A percentile compares a stretch with the other conserved stretches of the same genome.
These are phyloP conservation scores for Sepiola atlantica DNA, from an alignment of 2,888 invertebrate species.

Conservation along the genomic window DNA sequence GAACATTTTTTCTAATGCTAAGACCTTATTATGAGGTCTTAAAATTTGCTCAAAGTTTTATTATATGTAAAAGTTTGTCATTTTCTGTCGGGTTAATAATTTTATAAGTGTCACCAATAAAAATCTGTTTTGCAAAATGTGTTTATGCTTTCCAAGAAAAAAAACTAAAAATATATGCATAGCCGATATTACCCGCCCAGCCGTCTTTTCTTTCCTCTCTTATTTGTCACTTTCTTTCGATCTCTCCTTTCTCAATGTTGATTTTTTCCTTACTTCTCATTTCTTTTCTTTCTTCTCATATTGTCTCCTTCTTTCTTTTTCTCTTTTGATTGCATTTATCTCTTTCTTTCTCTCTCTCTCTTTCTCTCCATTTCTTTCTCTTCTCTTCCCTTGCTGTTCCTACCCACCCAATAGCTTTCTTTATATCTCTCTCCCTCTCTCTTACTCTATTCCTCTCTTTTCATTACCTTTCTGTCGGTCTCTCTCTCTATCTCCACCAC, in stretches of 20 bases:
- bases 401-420: too few species aligned
- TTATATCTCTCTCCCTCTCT: not conserved
- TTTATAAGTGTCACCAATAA: too few species aligned
- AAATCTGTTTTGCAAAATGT: too few species aligned
- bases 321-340: not conserved
- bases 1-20: too few species aligned
- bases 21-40: too few species aligned
- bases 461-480: not conserved
- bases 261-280: not conserved
- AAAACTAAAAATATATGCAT: too few species aligned
- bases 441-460: not conserved
- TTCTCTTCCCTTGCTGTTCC: not conserved
- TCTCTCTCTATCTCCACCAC: not conserved
- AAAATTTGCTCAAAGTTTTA: too few species aligned
- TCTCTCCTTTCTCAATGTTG: not conserved
- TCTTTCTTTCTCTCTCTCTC: not conserved
- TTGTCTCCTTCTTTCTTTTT: not conserved
- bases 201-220: too few species aligned
- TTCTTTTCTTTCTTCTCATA: not conserved
- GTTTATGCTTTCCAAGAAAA: too few species aligned
- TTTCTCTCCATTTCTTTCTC: not conserved
- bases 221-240: not conserved
- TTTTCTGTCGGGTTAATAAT: too few species aligned
- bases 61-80: too few species aligned
- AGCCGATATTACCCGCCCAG: too few species aligned